These are phyloP conservation scores for Clistopyga incitator DNA, from an alignment of 2,888 invertebrate species.

Conservation along the genomic window DNA sequence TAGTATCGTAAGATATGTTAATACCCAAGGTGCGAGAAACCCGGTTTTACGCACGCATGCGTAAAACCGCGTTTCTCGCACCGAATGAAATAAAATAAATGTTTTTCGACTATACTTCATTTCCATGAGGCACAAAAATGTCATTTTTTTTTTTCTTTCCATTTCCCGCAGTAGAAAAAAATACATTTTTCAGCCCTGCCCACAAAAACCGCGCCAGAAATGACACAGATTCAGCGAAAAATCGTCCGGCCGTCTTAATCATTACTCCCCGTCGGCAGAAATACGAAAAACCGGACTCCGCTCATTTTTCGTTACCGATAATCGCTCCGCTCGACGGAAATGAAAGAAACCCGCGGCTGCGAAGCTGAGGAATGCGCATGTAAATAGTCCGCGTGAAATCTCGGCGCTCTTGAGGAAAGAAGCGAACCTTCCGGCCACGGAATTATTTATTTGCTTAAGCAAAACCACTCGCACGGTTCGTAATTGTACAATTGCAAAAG, in stretches of 20 bases:
- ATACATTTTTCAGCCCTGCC: too few relatives aligned
- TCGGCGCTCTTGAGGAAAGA: background rate
- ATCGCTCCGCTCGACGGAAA: background rate
- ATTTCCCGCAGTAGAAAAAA: too few relatives aligned
- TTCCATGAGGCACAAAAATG: too few relatives aligned
- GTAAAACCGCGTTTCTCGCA: too few relatives aligned
- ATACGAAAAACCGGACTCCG: background rate
- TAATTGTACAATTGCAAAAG: background rate
- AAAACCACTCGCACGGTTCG: background rate
- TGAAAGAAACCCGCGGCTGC: background rate
- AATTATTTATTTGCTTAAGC: background rate
- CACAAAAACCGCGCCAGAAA: background rate
- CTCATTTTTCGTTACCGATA: background rate
- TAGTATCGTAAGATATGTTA: too few relatives aligned
- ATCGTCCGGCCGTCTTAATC: background rate
- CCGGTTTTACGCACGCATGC: too few relatives aligned
- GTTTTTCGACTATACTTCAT: too few relatives aligned
- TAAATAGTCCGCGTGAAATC: background rate
- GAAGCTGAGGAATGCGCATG: background rate
- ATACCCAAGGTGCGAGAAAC: too few relatives aligned
- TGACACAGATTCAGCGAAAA: background rate
- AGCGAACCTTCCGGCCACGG: conserved; percentile 1
- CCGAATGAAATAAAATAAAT: too few relatives aligned
- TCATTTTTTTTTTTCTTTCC: too few relatives aligned
- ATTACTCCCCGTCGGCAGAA: background rate